A percentile compares a stretch with the other conserved stretches of the same genome.
These are phyloP conservation scores for Callyntrura guangdongensis DNA, from an alignment of 2,888 invertebrate species.

Conservation along the genomic window DNA sequence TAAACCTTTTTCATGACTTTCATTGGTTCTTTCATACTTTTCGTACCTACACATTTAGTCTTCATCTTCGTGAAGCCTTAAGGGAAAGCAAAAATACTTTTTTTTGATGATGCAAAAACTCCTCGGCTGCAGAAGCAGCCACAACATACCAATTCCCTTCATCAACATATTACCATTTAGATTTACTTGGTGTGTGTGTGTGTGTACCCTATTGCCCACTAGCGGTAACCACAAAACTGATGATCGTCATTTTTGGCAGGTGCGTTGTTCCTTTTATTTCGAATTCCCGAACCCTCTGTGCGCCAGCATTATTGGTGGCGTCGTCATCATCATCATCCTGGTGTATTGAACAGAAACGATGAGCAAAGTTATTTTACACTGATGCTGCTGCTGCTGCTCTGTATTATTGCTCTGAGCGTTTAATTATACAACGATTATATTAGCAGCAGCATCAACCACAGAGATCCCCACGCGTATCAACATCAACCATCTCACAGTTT, in stretches of 20 bases:
- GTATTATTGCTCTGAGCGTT: constrained; percentile 71
- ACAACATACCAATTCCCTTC: constrained; percentile 8
- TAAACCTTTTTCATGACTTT: constrained; percentile 73
- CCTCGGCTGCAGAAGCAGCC: neutral
- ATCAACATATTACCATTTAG: constrained; percentile 51
- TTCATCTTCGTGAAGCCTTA: constrained; percentile 63
- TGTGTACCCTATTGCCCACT: constrained; percentile 40
- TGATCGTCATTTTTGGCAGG: constrained; percentile 76
- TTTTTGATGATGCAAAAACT: constrained; percentile 36
- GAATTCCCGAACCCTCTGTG: neutral
- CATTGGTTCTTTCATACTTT: constrained; percentile 50
- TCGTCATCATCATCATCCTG: no score
- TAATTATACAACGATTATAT: constrained; percentile 74
- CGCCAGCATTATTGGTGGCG: no score
- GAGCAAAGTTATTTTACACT: constrained; percentile 61
- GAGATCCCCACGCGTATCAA: neutral
- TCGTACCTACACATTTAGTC: neutral
- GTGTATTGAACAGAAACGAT: neutral
- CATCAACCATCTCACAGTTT: constrained; percentile 23
- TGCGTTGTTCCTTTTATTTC: constrained; percentile 69
- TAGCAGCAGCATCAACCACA: constrained; percentile 49
- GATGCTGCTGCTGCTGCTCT: no score
- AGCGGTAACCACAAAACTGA: constrained; percentile 39
- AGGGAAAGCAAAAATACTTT: constrained; percentile 68
- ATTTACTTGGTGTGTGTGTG: no score